These are phyloP conservation scores for Drosophila pseudotakahashii DNA, from an alignment of 2,888 invertebrate species.

Conservation along the genomic window DNA sequence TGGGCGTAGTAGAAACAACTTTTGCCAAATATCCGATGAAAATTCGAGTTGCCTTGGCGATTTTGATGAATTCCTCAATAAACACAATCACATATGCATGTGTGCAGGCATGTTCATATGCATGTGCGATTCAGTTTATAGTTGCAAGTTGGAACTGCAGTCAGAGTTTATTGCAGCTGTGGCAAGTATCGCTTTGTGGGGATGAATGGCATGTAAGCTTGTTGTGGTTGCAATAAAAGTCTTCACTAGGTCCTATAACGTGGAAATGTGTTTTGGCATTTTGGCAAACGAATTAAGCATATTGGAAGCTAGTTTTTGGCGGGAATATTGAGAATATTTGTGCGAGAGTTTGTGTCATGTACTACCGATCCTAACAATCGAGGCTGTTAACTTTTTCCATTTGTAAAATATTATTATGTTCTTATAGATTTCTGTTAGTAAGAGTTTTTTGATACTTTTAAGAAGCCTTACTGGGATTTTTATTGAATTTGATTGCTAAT, in stretches of 20 bases:
- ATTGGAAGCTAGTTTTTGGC: slow-evolving; percentile 11
- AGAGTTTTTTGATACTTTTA: too few species aligned
- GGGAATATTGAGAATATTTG: too few species aligned
- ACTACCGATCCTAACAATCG: too few species aligned
- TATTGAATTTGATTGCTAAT: too few species aligned
- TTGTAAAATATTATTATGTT: too few species aligned
- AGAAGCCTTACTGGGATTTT: too few species aligned
- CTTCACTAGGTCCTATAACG: slow-evolving; percentile 36
- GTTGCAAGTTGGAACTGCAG: slow-evolving; percentile 49
- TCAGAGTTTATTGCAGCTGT: slow-evolving; percentile 61
- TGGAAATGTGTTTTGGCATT: slow-evolving; percentile 39
- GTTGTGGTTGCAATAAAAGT: slow-evolving; percentile 68
- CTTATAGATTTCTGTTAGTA: too few species aligned
- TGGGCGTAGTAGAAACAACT: slow-evolving; percentile 48
- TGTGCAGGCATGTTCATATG: slow-evolving; percentile 17
- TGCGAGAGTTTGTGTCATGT: too few species aligned
- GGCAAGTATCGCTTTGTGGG: slow-evolving; percentile 31
- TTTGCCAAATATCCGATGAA: slow-evolving; percentile 69
- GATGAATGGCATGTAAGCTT: slow-evolving; percentile 64
- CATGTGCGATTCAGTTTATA: slow-evolving; percentile 17
- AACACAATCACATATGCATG: slow-evolving; percentile 34
- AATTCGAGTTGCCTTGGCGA: slow-evolving; percentile 71
- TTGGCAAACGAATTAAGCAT: slow-evolving; percentile 14
- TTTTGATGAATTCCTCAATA: slow-evolving; percentile 75
- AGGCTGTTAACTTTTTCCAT: neutral